Percentiles rank a stretch among this genome's conserved stretches.
These are phyloP conservation scores for Halcyon smyrnensis DNA, from an alignment of 2,797 vertebrate species.

Conservation along the genomic window DNA sequence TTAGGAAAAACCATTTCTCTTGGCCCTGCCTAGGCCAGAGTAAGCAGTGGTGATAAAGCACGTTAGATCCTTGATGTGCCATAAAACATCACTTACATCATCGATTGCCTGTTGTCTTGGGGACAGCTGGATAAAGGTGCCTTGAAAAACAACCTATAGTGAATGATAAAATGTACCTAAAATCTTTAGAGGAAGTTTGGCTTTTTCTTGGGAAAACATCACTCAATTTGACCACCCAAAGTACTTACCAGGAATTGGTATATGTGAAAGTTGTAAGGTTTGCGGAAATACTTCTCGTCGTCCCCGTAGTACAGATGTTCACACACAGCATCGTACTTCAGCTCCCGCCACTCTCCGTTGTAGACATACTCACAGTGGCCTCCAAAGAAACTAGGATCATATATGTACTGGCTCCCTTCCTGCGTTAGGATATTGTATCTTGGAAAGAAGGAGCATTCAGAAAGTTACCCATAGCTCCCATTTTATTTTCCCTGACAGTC, in stretches of 20 bases:
- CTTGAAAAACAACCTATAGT: background rate
- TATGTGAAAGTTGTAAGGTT: conserved; percentile 90
- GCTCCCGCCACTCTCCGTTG: conserved; percentile 92
- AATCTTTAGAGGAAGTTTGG: background rate
- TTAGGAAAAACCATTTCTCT: background rate
- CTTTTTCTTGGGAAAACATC: background rate
- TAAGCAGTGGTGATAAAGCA: background rate
- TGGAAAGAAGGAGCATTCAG: background rate
- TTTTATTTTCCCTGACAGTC: background rate
- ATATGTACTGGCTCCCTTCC: conserved; percentile 74
- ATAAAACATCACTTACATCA: background rate
- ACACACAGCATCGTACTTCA: conserved; percentile 86
- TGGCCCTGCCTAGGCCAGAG: background rate
- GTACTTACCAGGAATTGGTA: conserved; percentile 88
- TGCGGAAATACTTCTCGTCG: conserved; percentile 90
- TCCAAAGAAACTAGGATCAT: conserved; percentile 86
- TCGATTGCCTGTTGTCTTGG: background rate
- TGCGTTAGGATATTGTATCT: conserved; percentile 88
- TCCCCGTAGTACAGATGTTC: conserved; percentile 89
- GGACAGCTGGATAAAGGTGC: background rate
- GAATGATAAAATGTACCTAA: background rate
- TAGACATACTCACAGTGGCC: conserved; percentile 91
- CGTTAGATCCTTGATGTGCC: background rate
- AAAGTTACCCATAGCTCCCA: background rate
- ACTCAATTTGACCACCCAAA: rapidly evolving